A percentile compares a stretch with the other conserved stretches of the same genome.
phyloP scores from a whole-genome alignment of 2,797 vertebrate genomes.

The Rachycentron canadum region DNA sequence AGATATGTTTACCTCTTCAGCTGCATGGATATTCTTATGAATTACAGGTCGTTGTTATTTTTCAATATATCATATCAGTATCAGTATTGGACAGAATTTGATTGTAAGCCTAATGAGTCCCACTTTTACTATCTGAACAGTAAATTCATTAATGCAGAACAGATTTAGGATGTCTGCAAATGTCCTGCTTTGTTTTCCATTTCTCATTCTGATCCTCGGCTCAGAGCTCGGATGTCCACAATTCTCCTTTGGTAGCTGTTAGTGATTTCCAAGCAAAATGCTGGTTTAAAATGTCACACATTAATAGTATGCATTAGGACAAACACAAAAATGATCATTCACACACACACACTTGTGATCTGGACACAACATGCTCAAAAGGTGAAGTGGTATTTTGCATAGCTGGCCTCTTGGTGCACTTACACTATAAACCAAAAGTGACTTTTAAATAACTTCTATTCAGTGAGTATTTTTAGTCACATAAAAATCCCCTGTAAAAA shows the following conservation, averaged over 20 bases:
- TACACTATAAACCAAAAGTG: constrained; percentile 55
- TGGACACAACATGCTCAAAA: constrained; percentile 99
- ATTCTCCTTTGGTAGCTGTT: constrained; percentile 85
- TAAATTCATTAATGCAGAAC: background rate
- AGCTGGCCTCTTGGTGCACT: constrained; percentile 83
- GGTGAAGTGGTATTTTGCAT: constrained; percentile 80
- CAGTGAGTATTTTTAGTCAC: constrained; percentile 22
- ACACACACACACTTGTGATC: constrained; percentile 82
- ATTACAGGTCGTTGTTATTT: background rate
- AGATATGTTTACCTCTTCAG: background rate
- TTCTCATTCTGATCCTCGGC: constrained; percentile 78
- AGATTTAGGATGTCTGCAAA: constrained; percentile 20
- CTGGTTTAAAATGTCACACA: constrained; percentile 86
- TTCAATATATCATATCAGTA: background rate
- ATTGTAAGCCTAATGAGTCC: background rate
- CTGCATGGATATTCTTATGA: background rate
- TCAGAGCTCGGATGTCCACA: constrained; percentile 76
- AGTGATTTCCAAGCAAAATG: constrained; percentile 90
- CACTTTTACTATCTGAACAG: background rate
- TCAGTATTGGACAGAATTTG: no score
- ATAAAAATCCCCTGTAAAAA: constrained; percentile 22
- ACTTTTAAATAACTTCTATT: constrained; percentile 51
- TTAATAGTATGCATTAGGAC: constrained; percentile 85
- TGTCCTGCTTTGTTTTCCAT: constrained; percentile 43
- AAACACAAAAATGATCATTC: constrained; percentile 82